Evolutionary conservation across 2,113 vertebrate species (phyloP), one percentile per base, ranked within the genome.

Genomic region (Himantopus leucocephalus): DNA sequence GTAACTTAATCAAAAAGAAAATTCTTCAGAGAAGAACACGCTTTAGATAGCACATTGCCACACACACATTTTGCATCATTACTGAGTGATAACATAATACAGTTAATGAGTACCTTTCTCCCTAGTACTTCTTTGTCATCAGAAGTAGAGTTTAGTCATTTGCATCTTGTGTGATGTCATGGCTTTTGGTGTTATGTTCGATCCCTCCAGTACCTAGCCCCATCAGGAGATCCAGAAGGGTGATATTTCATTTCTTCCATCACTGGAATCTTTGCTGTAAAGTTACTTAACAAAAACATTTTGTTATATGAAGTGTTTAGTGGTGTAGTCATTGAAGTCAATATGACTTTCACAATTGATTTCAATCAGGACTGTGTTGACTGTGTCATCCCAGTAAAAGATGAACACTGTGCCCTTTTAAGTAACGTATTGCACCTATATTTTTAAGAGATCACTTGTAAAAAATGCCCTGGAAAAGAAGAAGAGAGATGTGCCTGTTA

Each of bases 11-110:
- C 0, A 1, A 88, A 95, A 58, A 39, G n/a, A 81, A 95, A 93
- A 78, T 63, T 93, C 68, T 70, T 94, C 35, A 14, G 37, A 75
- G 71, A 81, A 74, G 59, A 87, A 52, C 24, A 39, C 11, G 1
- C 85, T 85, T 91, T 60, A 96, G 89, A 75, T 74, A 91, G 72
- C 37, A 76, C 37, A 47, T 91, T 95, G 82, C 48, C 85, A 72
- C 84, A 41, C 19, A 43, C 6, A 1, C 34, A 15, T 78, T 94
- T 95, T 92, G 43, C 73, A 78, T 92, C 67, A 20, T 94, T 94
- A 81, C 60, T 67, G 90, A 88, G 85, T 94, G 93, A 92, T 89
- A 96, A 90, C 56, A 52, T 88, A 84, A 91, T 80, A 88, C 34
- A 55, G 52, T 85, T 91, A 96, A 91, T 93, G 90, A 94, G 35